phyloP scores from a whole-genome alignment of 2,797 vertebrate species.

The Sparus aurata region DNA sequence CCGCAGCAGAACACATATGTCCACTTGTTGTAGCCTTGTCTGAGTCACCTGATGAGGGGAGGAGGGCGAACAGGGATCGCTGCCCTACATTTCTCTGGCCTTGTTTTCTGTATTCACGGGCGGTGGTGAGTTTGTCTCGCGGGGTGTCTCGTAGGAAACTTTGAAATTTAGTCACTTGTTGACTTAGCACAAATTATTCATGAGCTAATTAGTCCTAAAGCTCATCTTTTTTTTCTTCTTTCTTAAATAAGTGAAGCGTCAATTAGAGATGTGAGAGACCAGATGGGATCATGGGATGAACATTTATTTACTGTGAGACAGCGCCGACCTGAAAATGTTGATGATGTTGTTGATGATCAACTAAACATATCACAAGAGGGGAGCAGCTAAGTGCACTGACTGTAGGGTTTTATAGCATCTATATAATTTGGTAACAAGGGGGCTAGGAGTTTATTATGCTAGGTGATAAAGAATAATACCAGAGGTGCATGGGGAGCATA shows the following conservation, averaged over 20 bases:
- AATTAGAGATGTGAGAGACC: constrained; percentile 42
- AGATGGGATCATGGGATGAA: constrained; percentile 35
- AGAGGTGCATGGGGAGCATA: constrained; percentile 71
- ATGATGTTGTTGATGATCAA: constrained; percentile 61
- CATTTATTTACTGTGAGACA: constrained; percentile 55
- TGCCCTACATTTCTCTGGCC: constrained; percentile 51
- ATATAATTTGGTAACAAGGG: constrained; percentile 81
- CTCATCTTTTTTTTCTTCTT: constrained; percentile 26
- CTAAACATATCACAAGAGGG: constrained; percentile 48
- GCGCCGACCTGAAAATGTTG: constrained; percentile 50
- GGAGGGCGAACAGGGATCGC: constrained; percentile 32
- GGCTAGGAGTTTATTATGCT: constrained; percentile 76
- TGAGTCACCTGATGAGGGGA: constrained; percentile 43
- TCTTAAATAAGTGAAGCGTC: constrained; percentile 31
- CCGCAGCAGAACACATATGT: constrained; percentile 42
- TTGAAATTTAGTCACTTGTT: constrained; percentile 56
- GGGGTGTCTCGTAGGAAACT: constrained; percentile 21
- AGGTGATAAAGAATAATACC: constrained; percentile 80
- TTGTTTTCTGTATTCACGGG: constrained; percentile 25
- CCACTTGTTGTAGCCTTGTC: constrained; percentile 45
- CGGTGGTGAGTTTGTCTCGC: neutral
- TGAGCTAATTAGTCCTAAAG: constrained; percentile 53
- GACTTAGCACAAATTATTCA: constrained; percentile 57
- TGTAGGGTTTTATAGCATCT: constrained; percentile 72
- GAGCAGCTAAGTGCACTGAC: constrained; percentile 61